Percentiles rank a stretch among this genome's conserved stretches.
These are phyloP conservation scores for Nesometra sesokonis DNA, from an alignment of 35 echinoderm and acorn worm species.

Conservation along the genomic window DNA sequence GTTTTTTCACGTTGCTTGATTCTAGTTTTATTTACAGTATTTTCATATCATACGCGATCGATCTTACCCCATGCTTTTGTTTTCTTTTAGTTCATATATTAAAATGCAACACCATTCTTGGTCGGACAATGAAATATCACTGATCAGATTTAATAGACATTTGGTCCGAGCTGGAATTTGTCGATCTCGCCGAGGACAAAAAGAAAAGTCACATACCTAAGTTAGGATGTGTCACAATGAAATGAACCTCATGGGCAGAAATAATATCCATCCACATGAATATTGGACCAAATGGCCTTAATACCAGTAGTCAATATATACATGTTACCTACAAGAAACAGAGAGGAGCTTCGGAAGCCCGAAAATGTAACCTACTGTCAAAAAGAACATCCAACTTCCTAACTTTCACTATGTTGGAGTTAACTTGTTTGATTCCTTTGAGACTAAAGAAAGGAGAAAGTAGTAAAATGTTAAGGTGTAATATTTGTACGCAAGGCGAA, in stretches of 20 bases:
- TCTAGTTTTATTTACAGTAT: no score
- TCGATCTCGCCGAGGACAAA: no score
- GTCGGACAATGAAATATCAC: no score
- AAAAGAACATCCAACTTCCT: constrained; percentile 12
- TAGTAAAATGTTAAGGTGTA: constrained; percentile 43
- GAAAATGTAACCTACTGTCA: constrained; percentile 44
- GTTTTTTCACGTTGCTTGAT: no score
- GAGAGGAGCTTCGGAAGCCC: constrained; percentile 1
- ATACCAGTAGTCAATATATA: not conserved
- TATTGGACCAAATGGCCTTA: not conserved
- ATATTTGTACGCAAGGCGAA: constrained; percentile 35
- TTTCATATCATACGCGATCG: no score
- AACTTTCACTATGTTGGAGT: constrained; percentile 34
- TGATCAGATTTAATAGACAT: no score
- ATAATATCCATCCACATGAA: not conserved
- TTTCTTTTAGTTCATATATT: no score
- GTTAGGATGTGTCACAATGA: not conserved
- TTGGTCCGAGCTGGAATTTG: no score
- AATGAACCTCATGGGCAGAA: not conserved
- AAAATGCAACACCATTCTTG: no score
- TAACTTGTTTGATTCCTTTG: constrained; percentile 38
- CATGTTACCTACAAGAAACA: not conserved
- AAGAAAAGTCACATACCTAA: not conserved
- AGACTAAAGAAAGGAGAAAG: constrained; percentile 20
- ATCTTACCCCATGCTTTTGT: no score